Base-by-base conservation (phyloP, 2,888 invertebrate genomes). In the Plagiodera versicolora region DNA sequence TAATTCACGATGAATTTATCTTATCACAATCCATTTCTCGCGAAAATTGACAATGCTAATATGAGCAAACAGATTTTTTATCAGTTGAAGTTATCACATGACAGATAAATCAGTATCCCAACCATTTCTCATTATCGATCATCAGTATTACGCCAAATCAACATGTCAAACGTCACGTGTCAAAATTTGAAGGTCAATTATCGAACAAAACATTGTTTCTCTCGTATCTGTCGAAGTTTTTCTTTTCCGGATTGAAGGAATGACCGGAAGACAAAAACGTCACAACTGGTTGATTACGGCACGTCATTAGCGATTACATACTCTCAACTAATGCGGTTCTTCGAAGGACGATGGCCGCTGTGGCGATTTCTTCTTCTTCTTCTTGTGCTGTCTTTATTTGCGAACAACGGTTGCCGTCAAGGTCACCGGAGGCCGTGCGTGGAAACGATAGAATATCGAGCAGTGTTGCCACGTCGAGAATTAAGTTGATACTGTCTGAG, bases 341-440 rank as follows among this genome's bases (percentile, higher is more conserved):
- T 58, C 58, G 32, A 32, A 32, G 32, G 32, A 32, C 32, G 32
- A 32, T 32, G 32, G 32, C 32, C 32, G 32, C 32, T 2, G 32
- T 14, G 39, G 39, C 39, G 39, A 14, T 39, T 39, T 14, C 39
- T 39, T 39, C 32, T 11, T 39, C 14, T n/a, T n/a, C n/a, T n/a
- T n/a, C n/a, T n/a, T n/a, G n/a, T n/a, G n/a, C n/a, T 8, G n/a
- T 14, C 14, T 39, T 39, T 14, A 14, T 59, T 55, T 47, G 55
- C 39, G 56, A 57, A 52, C 56, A 65, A 62, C 65, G 58, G 67
- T 65, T 61, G 60, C 61, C 63, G 61, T 63, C 71, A 71, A 71
- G 71, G 71, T 67, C 69, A 67, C 67, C 66, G 61, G 67, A 70
- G 71, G 69, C 63, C 65, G 63, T 57, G 52, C 65, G 63, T 57